A percentile compares a stretch with the other conserved stretches of the same genome.
These are phyloP conservation scores for Sebastes oblongus DNA, from an alignment of 2,797 vertebrate species.

Conservation along the genomic window DNA sequence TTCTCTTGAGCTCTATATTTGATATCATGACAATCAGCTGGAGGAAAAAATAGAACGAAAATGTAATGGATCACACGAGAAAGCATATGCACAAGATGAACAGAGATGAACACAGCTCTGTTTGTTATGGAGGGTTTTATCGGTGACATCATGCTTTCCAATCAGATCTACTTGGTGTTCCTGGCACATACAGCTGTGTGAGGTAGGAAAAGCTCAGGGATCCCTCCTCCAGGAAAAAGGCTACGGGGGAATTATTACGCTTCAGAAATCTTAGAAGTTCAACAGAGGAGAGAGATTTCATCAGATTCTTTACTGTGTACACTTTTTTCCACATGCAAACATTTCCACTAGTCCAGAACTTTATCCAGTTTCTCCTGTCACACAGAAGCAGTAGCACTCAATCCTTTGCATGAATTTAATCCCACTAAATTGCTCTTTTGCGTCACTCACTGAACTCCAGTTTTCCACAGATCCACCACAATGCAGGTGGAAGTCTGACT, in stretches of 20 bases:
- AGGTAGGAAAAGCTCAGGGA: not conserved
- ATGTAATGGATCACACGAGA: not conserved
- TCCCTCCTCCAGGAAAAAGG: slow-evolving; percentile 4
- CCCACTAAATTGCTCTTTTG: slow-evolving; percentile 10
- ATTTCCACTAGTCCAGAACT: slow-evolving; percentile 23
- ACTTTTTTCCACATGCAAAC: slow-evolving; percentile 36
- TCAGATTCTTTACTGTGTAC: not conserved
- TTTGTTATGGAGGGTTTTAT: slow-evolving; percentile 12
- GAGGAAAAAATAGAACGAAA: not conserved
- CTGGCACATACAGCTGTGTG: not conserved
- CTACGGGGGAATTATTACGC: not conserved
- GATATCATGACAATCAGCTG: not conserved
- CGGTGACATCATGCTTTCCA: slow-evolving; percentile 27
- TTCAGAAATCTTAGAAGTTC: not conserved
- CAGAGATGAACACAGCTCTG: not conserved
- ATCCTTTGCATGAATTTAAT: slow-evolving; percentile 1
- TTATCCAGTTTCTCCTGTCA: slow-evolving; percentile 14
- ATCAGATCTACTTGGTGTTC: slow-evolving; percentile 11
- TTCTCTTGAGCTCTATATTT: not conserved
- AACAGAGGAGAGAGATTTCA: slow-evolving; percentile 8
- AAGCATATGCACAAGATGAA: not conserved
- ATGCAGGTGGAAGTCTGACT: slow-evolving; percentile 4
- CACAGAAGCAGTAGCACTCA: not conserved
- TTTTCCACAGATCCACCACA: slow-evolving; percentile 6
- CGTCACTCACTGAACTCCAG: not conserved